Base-by-base conservation (phyloP, 2,888 invertebrate genomes). In the Drosophila gaucha region DNA sequence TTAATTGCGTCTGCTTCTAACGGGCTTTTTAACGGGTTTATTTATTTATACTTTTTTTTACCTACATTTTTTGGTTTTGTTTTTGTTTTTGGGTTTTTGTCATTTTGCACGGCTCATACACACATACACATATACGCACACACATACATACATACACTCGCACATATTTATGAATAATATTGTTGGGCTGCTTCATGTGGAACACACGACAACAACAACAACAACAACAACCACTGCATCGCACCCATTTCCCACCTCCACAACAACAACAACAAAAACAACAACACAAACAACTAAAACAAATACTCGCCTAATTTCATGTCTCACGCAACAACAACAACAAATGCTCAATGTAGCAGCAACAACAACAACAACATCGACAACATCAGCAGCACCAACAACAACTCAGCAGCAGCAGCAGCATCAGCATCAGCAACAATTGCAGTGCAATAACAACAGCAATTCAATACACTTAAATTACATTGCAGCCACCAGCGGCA, bases 81-180 rank as follows among this genome's bases (percentile, higher is more conserved):
- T 50, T 18, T 44, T 33, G 2, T 35, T 30, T 18, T 56, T 16
- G 41, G 41, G n/a, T 31, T 38, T 47, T 22, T 22, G 9, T 3
- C 14, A 14, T 24, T 18, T 55, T 43, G 20, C 50, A 39, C 41
- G 30, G 28, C 1, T 16, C 30, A 49, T 54, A 39, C 39, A 20
- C 33, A 36, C 14, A 33, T 43, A 22, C 18, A 58, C 35, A 22
- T 8, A n/a, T n/a, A n/a, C n/a, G n/a, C n/a, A 41, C 22, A 41
- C 36, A 31, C 6, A 16, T 18, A 22, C 8, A 38, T 8, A 28
- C 20, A 33, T 20, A 18, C 31, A 54, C 44, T 54, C 62, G 66
- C 62, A 50, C 54, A 68, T 77, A 84, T 86, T 78, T 89, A 89
- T 89, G 86, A 85, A 85, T 85, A 88, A 87, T 78, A 86, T 78